Percentiles rank a stretch among this genome's conserved stretches.
These are phyloP conservation scores for Hoplostethus mediterraneus DNA, from an alignment of 2,797 vertebrate genomes.

Conservation along the genomic window DNA sequence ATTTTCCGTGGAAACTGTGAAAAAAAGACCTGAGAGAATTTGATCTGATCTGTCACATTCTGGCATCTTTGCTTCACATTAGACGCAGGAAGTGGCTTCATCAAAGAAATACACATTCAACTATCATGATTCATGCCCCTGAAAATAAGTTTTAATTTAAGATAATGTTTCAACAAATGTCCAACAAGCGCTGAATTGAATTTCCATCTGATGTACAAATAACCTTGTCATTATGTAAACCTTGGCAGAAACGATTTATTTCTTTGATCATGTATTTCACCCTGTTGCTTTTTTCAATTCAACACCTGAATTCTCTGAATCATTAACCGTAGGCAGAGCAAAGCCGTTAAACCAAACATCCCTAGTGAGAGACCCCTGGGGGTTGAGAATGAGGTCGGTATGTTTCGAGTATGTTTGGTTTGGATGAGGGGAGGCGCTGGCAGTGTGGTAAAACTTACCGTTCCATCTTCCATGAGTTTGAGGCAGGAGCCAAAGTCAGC, in stretches of 20 bases:
- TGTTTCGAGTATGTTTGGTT: constrained; percentile 79
- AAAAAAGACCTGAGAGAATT: neutral
- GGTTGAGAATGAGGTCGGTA: constrained; percentile 68
- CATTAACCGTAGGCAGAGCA: constrained; percentile 47
- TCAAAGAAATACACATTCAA: neutral
- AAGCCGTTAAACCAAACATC: constrained; percentile 66
- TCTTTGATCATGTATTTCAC: constrained; percentile 49
- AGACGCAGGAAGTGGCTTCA: neutral
- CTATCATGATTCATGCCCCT: constrained; percentile 12
- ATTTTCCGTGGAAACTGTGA: neutral
- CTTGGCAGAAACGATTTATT: neutral
- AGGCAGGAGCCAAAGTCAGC: constrained; percentile 99
- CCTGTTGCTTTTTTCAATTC: constrained; percentile 33
- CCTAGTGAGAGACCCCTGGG: constrained; percentile 62
- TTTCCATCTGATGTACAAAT: constrained; percentile 19
- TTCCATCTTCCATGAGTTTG: constrained; percentile 98
- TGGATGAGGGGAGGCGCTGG: constrained; percentile 66
- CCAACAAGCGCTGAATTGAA: constrained; percentile 22
- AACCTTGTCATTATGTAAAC: constrained; percentile 34
- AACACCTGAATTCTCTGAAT: constrained; percentile 59
- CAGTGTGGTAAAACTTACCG: constrained; percentile 84
- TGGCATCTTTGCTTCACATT: neutral
- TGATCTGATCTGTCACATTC: constrained; percentile 1
- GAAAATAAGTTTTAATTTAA: neutral
- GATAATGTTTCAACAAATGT: neutral